These are phyloP conservation scores for Plectropomus leopardus DNA, from an alignment of 2,113 vertebrate species.

Conservation along the genomic window DNA sequence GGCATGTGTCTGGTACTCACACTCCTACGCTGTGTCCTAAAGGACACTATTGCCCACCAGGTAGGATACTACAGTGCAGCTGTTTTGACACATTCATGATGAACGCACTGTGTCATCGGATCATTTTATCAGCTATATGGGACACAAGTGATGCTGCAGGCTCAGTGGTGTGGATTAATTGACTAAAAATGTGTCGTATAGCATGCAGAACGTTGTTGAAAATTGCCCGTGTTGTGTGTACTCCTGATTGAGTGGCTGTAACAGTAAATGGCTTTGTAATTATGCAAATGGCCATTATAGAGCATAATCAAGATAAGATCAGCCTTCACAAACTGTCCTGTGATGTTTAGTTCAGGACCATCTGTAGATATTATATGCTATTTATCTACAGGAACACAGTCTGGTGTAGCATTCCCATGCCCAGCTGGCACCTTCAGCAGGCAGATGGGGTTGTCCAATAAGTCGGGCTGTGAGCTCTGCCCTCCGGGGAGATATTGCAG, in stretches of 20 bases:
- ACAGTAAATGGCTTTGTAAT: slow-evolving; percentile 51
- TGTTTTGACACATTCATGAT: slow-evolving; percentile 5
- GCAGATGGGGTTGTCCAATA: slow-evolving; percentile 79
- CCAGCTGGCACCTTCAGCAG: slow-evolving; percentile 83
- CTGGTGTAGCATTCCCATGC: slow-evolving; percentile 83
- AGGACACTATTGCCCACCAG: slow-evolving; percentile 87
- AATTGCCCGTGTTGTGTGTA: neutral
- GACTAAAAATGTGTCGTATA: neutral
- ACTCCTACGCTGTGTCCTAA: slow-evolving; percentile 80
- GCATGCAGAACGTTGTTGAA: neutral
- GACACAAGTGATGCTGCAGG: neutral
- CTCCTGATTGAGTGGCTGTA: slow-evolving; percentile 29
- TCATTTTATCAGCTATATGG: slow-evolving; percentile 5
- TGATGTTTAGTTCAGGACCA: slow-evolving; percentile 60
- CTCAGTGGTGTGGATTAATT: neutral
- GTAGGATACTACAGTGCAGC: slow-evolving; percentile 53
- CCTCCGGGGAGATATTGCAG: slow-evolving; percentile 90
- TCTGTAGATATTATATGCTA: slow-evolving; percentile 66
- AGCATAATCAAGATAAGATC: slow-evolving; percentile 39
- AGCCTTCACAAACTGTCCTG: slow-evolving; percentile 46
- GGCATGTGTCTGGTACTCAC: slow-evolving; percentile 64
- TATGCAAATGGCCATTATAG: slow-evolving; percentile 50
- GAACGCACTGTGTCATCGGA: slow-evolving; percentile 13
- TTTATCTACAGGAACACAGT: slow-evolving; percentile 80
- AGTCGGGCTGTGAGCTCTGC: slow-evolving; percentile 86